Evolutionary conservation across 2,888 invertebrate genomes (phyloP), one percentile per base, ranked within the genome.

Genomic region (Phlogophora meticulosa): DNA sequence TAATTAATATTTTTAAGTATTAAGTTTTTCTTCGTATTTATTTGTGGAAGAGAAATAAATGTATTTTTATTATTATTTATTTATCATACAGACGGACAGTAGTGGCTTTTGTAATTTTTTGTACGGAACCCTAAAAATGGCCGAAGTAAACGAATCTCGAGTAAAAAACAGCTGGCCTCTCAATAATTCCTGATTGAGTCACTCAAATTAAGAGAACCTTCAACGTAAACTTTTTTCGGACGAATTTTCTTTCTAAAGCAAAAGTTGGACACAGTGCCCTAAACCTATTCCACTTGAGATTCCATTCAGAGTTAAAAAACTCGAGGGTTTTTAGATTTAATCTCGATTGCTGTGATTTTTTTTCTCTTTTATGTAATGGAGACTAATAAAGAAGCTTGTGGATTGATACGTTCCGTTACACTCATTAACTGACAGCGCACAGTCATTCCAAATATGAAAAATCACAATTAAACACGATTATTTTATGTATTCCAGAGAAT

Each of bases 171-270:
- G 62, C 63, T 64, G 79, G 53, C 60, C 70, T 56, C 63, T 64
- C 72, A 78, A 77, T 78, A 75, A 77, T 71, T 75, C 71, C 66
- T 79, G 76, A 79, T 77, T 75, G 76, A 79, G 62, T 75, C 79
- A 63, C 77, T 79, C 63, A 67, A 79, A 79, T 79, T 65, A 78
- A 76, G 72, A 71, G 66, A 36, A 61, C 40, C 58, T 59, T 71
- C 43, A 53, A n/a, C 56, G 43, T 59, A 60, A 78, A 78, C 61
- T 79, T 78, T 77, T 77, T 55, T 36, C 28, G 48, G 46, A 65
- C 52, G 64, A 74, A 70, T 70, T 82, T 78, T 63, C 74, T 64
- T 62, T n/a, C n/a, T n/a, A n/a, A n/a, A 59, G 24, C 49, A 42
- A 70, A 82, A 82, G 65, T 82, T 80, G 51, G 66, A 73, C 48